Evolutionary conservation across 1,140 invertebrate genomes (phyloP).

Genomic region (Mamestra configurata): DNA sequence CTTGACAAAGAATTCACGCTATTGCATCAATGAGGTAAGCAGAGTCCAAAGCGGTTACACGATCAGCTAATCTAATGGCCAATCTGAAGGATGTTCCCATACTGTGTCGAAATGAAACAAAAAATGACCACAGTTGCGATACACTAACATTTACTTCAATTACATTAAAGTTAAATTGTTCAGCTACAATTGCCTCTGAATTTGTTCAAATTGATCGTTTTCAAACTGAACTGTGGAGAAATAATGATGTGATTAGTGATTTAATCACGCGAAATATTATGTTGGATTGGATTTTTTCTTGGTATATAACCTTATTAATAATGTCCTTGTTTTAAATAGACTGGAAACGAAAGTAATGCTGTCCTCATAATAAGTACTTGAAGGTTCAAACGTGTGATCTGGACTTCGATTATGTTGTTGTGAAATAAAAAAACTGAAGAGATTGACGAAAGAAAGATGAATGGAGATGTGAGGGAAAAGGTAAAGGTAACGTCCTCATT

Average conservation of each 20-base stretch:
- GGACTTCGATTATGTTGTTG: no score
- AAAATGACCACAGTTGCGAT: conserved; percentile 19
- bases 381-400: no score
- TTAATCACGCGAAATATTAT: neutral
- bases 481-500: no score
- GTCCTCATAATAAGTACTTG: no score
- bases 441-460: no score
- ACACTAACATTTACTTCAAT: conserved; percentile 11
- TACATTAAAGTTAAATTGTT: conserved; percentile 6
- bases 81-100: conserved; percentile 32
- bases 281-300: neutral
- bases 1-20: conserved; percentile 14
- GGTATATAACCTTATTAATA: neutral
- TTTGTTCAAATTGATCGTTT: neutral
- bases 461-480: no score
- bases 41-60: conserved; percentile 1
- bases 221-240: neutral
- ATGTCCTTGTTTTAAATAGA: neutral
- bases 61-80: conserved; percentile 11
- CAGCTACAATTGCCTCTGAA: neutral
- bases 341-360: neutral
- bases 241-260: conserved; percentile 17
- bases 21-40: conserved; percentile 15
- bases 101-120: conserved; percentile 21
- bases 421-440: no score